Conservation (phyloP, 2,797 vertebrate genomes). For the Pseudotriccus pelzelni region DNA sequence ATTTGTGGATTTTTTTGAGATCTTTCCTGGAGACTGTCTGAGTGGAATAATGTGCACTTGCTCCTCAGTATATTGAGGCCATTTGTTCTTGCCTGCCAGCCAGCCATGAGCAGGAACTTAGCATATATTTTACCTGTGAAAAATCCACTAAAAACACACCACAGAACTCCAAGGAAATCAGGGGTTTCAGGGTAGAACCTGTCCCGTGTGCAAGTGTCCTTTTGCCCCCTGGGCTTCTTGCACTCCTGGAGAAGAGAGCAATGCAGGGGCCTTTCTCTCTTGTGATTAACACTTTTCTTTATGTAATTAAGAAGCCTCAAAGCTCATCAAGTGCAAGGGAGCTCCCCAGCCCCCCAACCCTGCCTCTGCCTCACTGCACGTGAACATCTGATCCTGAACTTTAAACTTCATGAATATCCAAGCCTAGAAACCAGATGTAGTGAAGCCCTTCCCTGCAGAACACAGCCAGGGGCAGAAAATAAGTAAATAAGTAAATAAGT, state of each 20-base stretch:
- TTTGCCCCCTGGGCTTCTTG: neutral
- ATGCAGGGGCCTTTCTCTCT: neutral
- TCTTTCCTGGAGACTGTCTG: neutral
- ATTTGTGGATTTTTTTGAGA: neutral
- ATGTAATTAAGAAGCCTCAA: neutral
- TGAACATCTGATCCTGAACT: neutral
- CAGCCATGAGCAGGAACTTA: neutral
- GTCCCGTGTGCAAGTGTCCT: neutral
- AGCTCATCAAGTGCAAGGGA: neutral
- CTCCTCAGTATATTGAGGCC: neutral
- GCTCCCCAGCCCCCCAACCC: neutral
- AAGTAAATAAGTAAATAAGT: neutral
- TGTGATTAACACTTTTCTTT: neutral
- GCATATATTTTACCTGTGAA: neutral
- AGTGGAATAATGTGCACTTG: neutral
- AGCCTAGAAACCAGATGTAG: neutral
- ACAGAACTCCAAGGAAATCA: neutral
- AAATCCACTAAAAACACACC: neutral
- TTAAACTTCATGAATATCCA: accelerated
- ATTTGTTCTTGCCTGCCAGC: neutral
- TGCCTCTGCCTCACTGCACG: neutral
- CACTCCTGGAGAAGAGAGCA: neutral
- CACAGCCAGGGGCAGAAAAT: neutral
- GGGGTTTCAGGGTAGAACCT: neutral
- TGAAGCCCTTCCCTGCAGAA: neutral